These are phyloP conservation scores for Apeira syringaria DNA, from an alignment of 2,888 invertebrate species.

Conservation along the genomic window DNA sequence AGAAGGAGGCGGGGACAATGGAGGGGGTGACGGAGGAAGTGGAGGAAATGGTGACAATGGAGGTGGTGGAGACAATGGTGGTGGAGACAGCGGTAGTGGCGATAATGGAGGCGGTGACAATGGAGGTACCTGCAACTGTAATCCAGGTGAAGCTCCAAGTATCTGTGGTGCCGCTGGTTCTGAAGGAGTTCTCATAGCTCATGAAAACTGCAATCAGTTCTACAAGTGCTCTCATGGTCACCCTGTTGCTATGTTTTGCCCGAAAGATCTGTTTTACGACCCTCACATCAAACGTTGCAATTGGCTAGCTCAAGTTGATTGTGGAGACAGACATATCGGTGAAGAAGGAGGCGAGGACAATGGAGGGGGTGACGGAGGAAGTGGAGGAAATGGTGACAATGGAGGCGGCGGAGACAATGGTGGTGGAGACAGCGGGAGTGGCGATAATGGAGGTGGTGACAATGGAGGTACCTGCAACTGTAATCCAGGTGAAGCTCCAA, in stretches of 20 bases:
- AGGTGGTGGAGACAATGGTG: neutral
- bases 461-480: constrained; percentile 20
- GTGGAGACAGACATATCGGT: neutral
- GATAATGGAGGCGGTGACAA: neutral
- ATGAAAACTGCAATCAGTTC: constrained; percentile 34
- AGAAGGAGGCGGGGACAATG: neutral
- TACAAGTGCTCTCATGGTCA: constrained; percentile 29
- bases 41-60: constrained; percentile 13
- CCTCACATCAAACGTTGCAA: too few relatives aligned
- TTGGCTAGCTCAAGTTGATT: too few relatives aligned
- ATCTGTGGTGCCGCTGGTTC: constrained; percentile 36
- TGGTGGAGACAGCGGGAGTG: constrained; percentile 6
- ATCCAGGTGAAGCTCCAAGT: constrained; percentile 38
- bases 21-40: constrained; percentile 1
- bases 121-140: constrained; percentile 11
- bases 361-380: too few relatives aligned
- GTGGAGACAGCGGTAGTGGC: neutral
- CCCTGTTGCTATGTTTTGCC: constrained; percentile 12
- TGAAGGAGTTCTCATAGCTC: constrained; percentile 26
- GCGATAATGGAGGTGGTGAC: constrained; percentile 6
- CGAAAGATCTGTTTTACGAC: too few relatives aligned
- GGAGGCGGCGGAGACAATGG: constrained; percentile 16
- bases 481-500: constrained; percentile 32
- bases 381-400: neutral
- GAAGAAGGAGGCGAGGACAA: constrained; percentile 3